Evolutionary conservation across 2,888 invertebrate genomes (phyloP), one percentile per base, ranked within the genome.

Genomic region (Eilema depressum): DNA sequence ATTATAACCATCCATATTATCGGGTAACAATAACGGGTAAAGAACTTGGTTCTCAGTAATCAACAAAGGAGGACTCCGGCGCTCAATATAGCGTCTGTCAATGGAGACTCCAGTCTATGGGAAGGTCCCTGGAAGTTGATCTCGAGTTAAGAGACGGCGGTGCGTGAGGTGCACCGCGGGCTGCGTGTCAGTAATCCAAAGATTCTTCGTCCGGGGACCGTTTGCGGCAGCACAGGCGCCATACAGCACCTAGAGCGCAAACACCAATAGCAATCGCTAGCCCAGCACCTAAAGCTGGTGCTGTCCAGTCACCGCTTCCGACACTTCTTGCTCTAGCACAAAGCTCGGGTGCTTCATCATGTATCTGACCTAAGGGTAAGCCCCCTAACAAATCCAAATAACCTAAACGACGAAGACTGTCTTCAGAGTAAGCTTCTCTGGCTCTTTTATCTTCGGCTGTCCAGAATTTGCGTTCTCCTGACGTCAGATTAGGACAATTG

Each of bases 401-500:
- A 4, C 96, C 96, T 67, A 96, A 88, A 66, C 96, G 95, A 63
- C 96, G 94, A 73, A 96, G 91, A 87, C 96, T 96, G 81, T 96
- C 96, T 83, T 96, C 93, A 70, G 96, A 93, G 88, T 96, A 93
- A 37, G 95, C 94, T 80, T 96, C 96, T 77, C 96, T 93, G 56
- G 96, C 96, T 75, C 90, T 87, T 70, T 94, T 95, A 33, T 95
- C 95, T 86, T 93, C 95, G 3, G 91, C 85, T n/a, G 94, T 93
- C 94, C 94, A 94, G 81, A 92, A 93, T 73, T 92, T 94, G 41
- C 92, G 89, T 81, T 96, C 96, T 56, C 91, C 91, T 37, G 93
- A 90, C 1, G 97, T 96, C 23, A 96, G 92, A 86, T 97, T 97
- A 0, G 98, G 98, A 89, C 98, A 98, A 89, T 98, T 98, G 23